phyloP scores from a whole-genome alignment of 2,888 invertebrate species.

The Chloroclysta siterata region DNA sequence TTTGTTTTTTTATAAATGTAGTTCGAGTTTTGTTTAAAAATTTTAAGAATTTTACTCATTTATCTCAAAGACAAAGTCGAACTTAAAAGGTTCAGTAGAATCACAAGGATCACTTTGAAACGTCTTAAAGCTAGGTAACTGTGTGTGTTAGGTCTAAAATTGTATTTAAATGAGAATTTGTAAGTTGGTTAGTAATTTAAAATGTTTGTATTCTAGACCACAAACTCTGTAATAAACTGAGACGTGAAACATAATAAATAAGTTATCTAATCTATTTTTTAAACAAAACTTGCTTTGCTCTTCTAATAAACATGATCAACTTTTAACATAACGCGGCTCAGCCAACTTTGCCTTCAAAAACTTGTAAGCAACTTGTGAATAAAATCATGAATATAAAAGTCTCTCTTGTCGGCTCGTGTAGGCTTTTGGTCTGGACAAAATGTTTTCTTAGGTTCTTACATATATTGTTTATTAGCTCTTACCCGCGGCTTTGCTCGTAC shows the following conservation, averaged over 20 bases:
- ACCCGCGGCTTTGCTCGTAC: too few species aligned
- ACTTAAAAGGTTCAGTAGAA: too few species aligned
- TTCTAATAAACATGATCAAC: constrained; percentile 26
- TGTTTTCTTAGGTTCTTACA: not conserved
- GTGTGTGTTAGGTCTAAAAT: too few species aligned
- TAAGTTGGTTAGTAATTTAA: too few species aligned
- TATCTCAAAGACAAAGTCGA: too few species aligned
- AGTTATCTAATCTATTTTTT: constrained; percentile 26
- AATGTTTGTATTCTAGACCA: not conserved
- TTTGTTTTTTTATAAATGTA: too few species aligned
- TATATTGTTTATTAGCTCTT: too few species aligned
- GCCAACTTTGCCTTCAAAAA: constrained; percentile 35
- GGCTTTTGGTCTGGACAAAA: not conserved
- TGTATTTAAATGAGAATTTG: too few species aligned
- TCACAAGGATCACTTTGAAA: too few species aligned
- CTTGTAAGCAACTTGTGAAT: constrained; percentile 42
- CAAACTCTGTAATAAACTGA: constrained; percentile 9
- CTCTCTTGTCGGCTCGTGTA: not conserved
- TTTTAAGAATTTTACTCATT: too few species aligned
- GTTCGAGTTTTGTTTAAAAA: too few species aligned
- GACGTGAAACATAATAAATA: constrained; percentile 24
- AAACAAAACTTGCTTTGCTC: constrained; percentile 16
- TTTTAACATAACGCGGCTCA: constrained; percentile 25
- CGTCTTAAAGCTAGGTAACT: too few species aligned
- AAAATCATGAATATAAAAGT: constrained; percentile 47